These are phyloP conservation scores for Apocrypta bakeri DNA, from an alignment of 1,140 invertebrate species.

Conservation along the genomic window DNA sequence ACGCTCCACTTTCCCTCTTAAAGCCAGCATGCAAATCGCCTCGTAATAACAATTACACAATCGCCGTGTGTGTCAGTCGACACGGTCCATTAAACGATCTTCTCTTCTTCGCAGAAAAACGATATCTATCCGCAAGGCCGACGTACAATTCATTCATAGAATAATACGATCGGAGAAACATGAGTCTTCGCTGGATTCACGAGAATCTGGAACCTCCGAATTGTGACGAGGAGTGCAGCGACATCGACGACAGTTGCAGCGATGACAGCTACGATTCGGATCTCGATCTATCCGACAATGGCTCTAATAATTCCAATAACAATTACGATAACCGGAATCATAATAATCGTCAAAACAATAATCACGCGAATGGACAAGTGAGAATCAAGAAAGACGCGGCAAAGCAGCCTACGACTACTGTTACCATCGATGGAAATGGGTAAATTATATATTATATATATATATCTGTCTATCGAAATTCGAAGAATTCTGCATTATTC, in stretches of 20 bases:
- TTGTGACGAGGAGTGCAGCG: slow-evolving; percentile 69
- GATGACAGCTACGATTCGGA: slow-evolving; percentile 69
- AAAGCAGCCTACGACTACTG: slow-evolving; percentile 57
- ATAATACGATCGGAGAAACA: slow-evolving; percentile 51
- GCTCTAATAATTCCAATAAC: neutral
- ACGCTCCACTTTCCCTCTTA: too few relatives aligned
- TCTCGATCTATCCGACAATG: slow-evolving; percentile 51
- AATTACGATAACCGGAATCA: neutral
- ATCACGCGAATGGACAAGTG: neutral
- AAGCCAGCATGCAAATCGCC: too few relatives aligned
- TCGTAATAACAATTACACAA: too few relatives aligned
- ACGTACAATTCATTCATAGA: too few relatives aligned
- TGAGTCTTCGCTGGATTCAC: slow-evolving; percentile 71
- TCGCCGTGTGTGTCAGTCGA: too few relatives aligned
- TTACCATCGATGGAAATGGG: slow-evolving; percentile 61
- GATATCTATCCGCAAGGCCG: too few relatives aligned
- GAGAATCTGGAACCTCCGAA: slow-evolving; percentile 67
- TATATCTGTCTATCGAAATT: too few relatives aligned
- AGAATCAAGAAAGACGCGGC: slow-evolving; percentile 50
- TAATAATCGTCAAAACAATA: neutral
- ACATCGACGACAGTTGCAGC: slow-evolving; percentile 70
- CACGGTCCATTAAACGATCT: too few relatives aligned
- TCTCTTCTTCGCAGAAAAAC: too few relatives aligned
- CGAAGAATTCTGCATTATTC: too few relatives aligned
- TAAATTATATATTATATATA: too few relatives aligned